These are phyloP conservation scores for Stercorarius parasiticus DNA, from an alignment of 2,113 vertebrate genomes.

Conservation along the genomic window DNA sequence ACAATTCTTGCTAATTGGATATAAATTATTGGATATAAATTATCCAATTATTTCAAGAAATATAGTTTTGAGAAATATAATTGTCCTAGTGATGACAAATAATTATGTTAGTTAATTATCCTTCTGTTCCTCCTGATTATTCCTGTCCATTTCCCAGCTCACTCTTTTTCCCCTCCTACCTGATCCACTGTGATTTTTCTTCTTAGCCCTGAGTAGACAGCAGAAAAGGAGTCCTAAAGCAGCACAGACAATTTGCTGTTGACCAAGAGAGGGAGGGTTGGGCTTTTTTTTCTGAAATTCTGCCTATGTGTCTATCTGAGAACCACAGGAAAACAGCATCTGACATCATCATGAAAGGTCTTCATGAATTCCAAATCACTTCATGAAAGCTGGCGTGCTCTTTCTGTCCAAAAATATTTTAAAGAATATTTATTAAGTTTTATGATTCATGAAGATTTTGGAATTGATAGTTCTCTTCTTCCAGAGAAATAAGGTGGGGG, in stretches of 20 bases:
- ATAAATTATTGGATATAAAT: slow-evolving; percentile 10
- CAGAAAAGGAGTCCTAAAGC: not conserved
- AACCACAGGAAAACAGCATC: not conserved
- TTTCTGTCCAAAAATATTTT: not conserved
- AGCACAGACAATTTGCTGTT: not conserved
- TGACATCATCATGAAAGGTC: not conserved
- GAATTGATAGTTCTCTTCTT: not conserved
- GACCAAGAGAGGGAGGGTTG: not conserved
- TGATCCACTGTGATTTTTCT: not conserved
- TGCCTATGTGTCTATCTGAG: not conserved
- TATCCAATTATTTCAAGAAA: slow-evolving; percentile 11
- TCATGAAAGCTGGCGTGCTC: not conserved
- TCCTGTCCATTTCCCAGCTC: not conserved
- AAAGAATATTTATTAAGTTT: not conserved
- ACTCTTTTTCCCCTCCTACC: not conserved
- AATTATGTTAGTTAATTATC: not conserved
- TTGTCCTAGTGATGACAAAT: not conserved
- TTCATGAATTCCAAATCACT: not conserved
- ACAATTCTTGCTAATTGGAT: not conserved
- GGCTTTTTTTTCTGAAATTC: not conserved
- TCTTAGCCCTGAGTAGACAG: not conserved
- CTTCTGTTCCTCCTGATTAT: not conserved
- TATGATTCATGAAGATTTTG: not conserved
- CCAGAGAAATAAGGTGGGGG: not conserved
- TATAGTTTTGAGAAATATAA: not conserved